phyloP scores from a whole-genome alignment of 1,140 invertebrate genomes.

The Drosophila pruinosa region DNA sequence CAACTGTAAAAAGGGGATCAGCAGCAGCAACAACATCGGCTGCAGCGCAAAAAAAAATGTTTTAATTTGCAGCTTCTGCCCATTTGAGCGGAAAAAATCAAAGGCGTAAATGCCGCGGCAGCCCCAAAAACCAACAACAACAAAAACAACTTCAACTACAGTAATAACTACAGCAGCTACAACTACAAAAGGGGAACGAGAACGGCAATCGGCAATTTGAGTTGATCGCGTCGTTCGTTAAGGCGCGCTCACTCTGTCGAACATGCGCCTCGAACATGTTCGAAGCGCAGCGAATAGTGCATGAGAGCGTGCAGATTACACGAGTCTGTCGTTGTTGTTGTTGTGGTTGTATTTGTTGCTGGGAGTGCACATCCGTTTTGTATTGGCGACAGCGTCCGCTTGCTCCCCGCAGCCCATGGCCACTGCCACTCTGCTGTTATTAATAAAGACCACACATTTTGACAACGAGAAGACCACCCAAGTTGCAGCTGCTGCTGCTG shows the following conservation, averaged over 20 bases:
- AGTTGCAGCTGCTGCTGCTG: constrained; percentile 64
- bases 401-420: constrained; percentile 3
- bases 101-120: constrained; percentile 65
- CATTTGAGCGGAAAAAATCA: constrained; percentile 77
- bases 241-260: constrained; percentile 24
- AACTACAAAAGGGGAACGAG: background rate
- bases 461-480: constrained; percentile 82
- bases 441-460: constrained; percentile 83
- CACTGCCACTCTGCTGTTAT: constrained; percentile 64
- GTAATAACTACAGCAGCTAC: constrained; percentile 3
- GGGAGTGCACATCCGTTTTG: constrained; percentile 67
- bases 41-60: constrained; percentile 56
- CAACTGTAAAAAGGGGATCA: constrained; percentile 40
- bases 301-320: constrained; percentile 35
- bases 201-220: constrained; percentile 19
- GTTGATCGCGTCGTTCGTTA: constrained; percentile 20
- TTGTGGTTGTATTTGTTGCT: background rate
- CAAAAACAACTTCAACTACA: constrained; percentile 11
- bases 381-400: constrained; percentile 68
- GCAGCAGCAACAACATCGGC: background rate
- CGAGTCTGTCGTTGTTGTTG: constrained; percentile 5
- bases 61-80: constrained; percentile 82
- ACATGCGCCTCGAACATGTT: constrained; percentile 48
- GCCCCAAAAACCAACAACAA: constrained; percentile 41
- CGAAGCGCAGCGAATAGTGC: constrained; percentile 38